phyloP scores from a whole-genome alignment of 2,888 invertebrate species.

The Halictus quadricinctus region DNA sequence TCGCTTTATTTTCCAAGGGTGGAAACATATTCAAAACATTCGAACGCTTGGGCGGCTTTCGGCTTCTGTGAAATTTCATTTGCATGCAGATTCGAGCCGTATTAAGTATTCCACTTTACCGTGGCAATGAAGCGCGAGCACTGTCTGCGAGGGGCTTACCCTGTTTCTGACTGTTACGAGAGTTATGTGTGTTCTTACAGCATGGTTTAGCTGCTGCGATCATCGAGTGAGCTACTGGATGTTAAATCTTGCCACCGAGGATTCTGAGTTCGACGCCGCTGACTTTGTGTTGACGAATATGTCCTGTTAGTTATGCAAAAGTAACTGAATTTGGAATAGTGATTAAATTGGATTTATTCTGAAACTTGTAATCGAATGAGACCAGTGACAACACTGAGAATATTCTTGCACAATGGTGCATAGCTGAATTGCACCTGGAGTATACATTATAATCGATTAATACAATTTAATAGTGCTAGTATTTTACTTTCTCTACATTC shows the following conservation, averaged over 20 bases:
- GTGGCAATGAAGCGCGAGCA: neutral
- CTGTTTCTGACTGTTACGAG: conserved; percentile 1
- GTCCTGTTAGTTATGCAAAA: neutral
- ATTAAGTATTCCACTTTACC: conserved; percentile 40
- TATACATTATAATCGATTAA: too few species aligned
- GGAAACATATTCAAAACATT: conserved; percentile 17
- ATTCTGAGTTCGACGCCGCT: neutral
- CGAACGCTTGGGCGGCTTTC: conserved; percentile 26
- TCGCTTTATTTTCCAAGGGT: neutral
- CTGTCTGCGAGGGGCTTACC: neutral
- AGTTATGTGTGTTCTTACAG: conserved; percentile 6
- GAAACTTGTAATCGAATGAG: too few species aligned
- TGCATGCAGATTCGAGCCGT: conserved; percentile 43
- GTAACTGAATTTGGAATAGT: too few species aligned
- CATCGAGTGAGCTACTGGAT: neutral
- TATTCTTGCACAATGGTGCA: too few species aligned
- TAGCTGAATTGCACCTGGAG: too few species aligned
- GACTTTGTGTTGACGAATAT: neutral
- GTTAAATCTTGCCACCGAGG: neutral
- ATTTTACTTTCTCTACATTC: too few species aligned
- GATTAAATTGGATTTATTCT: too few species aligned
- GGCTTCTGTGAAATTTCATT: conserved; percentile 42
- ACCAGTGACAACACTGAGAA: too few species aligned
- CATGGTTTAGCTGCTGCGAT: neutral
- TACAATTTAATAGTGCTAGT: too few species aligned